Percentiles rank a stretch among this genome's conserved stretches.
Evolutionary conservation across 2,888 invertebrate genomes (phyloP).

Genomic region (Cheilosia soror): DNA sequence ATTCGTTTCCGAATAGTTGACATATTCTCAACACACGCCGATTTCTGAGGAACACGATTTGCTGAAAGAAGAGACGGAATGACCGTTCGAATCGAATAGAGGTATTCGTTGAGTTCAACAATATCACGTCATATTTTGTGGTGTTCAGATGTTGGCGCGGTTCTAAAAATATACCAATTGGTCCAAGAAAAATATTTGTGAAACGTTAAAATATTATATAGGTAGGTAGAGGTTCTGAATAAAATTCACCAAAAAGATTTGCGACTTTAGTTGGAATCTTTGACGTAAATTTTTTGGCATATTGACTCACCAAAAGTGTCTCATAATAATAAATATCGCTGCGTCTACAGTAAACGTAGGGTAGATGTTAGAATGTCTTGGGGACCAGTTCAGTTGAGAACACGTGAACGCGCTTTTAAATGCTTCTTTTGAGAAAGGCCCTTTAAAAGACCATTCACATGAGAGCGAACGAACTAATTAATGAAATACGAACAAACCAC

Average conservation of each 20-base stretch:
- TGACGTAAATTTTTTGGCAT: too few relatives aligned
- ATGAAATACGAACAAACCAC: too few relatives aligned
- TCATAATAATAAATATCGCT: too few relatives aligned
- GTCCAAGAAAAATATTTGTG: constrained; percentile 3
- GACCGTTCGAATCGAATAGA: neutral
- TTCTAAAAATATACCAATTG: constrained; percentile 26
- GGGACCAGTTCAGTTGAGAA: too few relatives aligned
- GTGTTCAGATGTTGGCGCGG: constrained; percentile 16
- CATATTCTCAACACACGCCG: constrained; percentile 8
- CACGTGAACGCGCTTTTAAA: too few relatives aligned
- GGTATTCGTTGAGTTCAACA: constrained; percentile 17
- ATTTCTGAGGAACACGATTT: neutral
- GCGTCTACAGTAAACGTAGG: too few relatives aligned
- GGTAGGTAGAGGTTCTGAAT: constrained; percentile 2
- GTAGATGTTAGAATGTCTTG: too few relatives aligned
- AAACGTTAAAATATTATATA: neutral
- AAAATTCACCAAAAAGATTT: neutral
- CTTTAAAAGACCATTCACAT: too few relatives aligned
- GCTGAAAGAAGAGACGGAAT: neutral
- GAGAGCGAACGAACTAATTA: too few relatives aligned
- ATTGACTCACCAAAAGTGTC: too few relatives aligned
- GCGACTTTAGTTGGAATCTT: neutral
- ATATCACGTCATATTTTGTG: constrained; percentile 13
- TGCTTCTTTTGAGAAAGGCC: too few relatives aligned
- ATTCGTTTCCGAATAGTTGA: constrained; percentile 60